Conservation (phyloP, 2,113 vertebrate species). For the Uria lomvia region DNA sequence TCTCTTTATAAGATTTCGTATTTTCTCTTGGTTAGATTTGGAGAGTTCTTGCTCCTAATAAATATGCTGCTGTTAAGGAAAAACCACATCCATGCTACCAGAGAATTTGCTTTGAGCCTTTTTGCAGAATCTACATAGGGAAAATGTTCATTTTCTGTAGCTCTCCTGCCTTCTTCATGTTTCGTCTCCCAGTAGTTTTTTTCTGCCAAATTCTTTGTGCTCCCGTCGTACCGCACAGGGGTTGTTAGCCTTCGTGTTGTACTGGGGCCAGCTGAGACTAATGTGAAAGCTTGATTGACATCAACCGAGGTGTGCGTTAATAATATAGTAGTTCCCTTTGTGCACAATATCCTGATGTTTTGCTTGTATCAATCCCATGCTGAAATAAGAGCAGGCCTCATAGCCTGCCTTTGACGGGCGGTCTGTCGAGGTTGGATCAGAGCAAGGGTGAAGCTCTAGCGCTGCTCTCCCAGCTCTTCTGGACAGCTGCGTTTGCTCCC, state of each 20-base stretch:
- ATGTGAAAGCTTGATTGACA: not conserved
- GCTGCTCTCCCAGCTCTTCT: not conserved
- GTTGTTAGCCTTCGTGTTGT: fast-evolving
- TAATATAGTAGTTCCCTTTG: not conserved
- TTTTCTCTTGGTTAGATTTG: constrained; percentile 16
- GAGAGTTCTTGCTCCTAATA: not conserved
- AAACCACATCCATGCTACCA: not conserved
- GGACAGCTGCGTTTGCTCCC: not conserved
- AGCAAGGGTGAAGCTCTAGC: not conserved
- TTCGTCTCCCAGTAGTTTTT: not conserved
- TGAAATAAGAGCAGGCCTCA: not conserved
- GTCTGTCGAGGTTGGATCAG: not conserved
- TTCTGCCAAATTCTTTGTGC: not conserved
- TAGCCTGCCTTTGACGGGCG: not conserved
- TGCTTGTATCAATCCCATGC: not conserved
- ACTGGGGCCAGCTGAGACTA: not conserved
- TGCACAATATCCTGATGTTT: not conserved
- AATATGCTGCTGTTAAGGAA: constrained; percentile 5
- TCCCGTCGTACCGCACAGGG: not conserved
- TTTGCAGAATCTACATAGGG: not conserved
- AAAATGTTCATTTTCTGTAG: not conserved
- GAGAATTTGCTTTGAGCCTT: not conserved
- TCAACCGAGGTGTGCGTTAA: not conserved
- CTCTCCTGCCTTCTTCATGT: not conserved
- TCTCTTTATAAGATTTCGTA: not conserved